Conservation (phyloP, 2,113 vertebrate species). For the Chelonoidis abingdonii region DNA sequence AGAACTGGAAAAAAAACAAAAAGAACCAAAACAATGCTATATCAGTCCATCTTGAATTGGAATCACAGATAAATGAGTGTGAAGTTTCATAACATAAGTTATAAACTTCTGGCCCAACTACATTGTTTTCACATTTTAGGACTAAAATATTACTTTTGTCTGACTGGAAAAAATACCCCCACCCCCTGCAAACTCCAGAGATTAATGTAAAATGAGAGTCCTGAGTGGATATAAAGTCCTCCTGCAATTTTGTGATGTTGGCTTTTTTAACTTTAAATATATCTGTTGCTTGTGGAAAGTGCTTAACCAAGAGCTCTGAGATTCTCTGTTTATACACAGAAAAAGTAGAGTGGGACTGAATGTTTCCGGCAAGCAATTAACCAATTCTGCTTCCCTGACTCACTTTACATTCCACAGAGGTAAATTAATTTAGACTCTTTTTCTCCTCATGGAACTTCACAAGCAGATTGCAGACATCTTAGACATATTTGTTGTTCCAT, state of each 20-base stretch:
- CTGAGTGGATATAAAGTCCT: neutral
- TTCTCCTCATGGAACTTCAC: conserved; percentile 11
- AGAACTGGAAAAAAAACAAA: neutral
- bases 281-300: neutral
- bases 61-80: neutral
- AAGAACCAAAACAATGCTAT: neutral
- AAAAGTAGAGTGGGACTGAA: neutral
- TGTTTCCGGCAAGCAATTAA: neutral
- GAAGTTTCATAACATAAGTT: neutral
- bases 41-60: neutral
- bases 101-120: neutral
- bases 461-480: neutral
- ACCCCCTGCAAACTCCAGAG: neutral
- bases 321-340: conserved; percentile 14
- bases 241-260: neutral
- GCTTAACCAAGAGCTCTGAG: neutral
- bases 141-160: neutral
- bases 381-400: neutral
- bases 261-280: neutral
- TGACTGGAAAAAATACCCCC: neutral
- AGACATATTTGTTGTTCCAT: neutral
- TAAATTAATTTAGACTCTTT: neutral
- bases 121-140: neutral
- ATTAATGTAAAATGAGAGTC: conserved; percentile 11
- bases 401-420: neutral